Evolutionary conservation across 2,797 vertebrate species (phyloP), one percentile per base, ranked within the genome.

Genomic region (Dermochelys coriacea): DNA sequence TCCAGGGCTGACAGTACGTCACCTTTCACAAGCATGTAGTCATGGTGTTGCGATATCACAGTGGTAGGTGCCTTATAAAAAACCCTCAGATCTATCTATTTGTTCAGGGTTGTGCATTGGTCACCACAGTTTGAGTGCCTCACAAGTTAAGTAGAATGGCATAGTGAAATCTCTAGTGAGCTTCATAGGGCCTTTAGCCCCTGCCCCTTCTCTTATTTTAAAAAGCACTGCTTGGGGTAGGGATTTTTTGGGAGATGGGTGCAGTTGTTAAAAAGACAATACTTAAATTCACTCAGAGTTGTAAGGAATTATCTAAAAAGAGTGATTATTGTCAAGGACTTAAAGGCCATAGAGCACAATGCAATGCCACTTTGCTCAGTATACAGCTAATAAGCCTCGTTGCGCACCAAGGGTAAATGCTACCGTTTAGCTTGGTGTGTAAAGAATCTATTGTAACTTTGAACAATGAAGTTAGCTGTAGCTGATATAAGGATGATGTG

Each of bases 71-170:
- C 59, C 37, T 59, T 37, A 25, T 68, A 74, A 31, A 41, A 83
- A 51, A 7, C 2, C 11, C 9, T 49, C 81, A 74, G 1, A 45
- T 51, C 45, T 61, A n/a, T 82, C 29, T 10, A 10, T 31, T 41
- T 59, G 12, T 47, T 50, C 86, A 80, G 5, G 19, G 0, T 34
- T 37, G 27, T 0, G 0, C 21, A 3, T 6, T 85, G 61, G 31
- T 31, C 47, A 14, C 6, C 11, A 5, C 8, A 5, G 45, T 80
- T 95, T 31, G n/a, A 5, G 31, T n/a, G 25, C 23, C 2, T 0
- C 11, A 11, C 3, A 14, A 16, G 51, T 55, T 49, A 14, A 5
- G 34, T 41, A 83, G 23, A 8, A 50, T 80, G 31, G 3, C 52
- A 3, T 71, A 64, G 41, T 3, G 2, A 5, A 68, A 27, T 0